Base-by-base conservation (phyloP, 2,113 vertebrate species). In the Oreochromis tanganicae region DNA sequence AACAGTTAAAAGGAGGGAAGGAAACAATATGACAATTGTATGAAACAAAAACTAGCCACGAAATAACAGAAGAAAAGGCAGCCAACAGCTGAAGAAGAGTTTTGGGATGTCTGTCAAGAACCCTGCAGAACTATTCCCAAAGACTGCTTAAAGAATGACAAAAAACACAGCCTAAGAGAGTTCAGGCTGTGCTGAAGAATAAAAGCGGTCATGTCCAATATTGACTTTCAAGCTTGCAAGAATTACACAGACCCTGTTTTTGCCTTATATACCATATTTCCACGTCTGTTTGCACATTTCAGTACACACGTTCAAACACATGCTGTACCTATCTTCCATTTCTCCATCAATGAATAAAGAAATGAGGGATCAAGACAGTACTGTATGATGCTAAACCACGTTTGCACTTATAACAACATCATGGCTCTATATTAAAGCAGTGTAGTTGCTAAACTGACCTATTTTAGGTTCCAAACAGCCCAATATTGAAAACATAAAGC, bases 71-170 rank as follows among this genome's bases (percentile, higher is more conserved):
- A 63, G 17, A 63, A n/a, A 63, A 36, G 32, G 61, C 61, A 36
- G 59, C 61, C 5, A 66, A 36, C 32, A 0, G 59, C 59, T 36
- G 17, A 63, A 63, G 59, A 63, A 36, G 17, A 36, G 32, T 63
- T 63, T 12, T 63, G 59, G 0, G 0, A 63, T 63, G 1, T n/a
- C 32, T n/a, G 17, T 36, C 59, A n/a, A 63, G 0, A 63, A n/a
- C 17, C 59, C 59, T 63, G 59, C 32, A 36, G 59, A 63, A 0
- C 17, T 0, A 36, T 63, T 63, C 32, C 32, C 59, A 63, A 36
- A 36, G 59, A 63, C 59, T 63, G 17, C 24, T 63, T 63, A 36
- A 36, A 0, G 59, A 61, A 61, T 17, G 27, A 12, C 16, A 36
- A 63, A 19, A 36, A 63, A 61, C 29, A 12, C 11, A 7, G 6